A percentile compares a stretch with the other conserved stretches of the same genome.
Conservation (phyloP, 1,140 invertebrate genomes). For the Ruditapes philippinarum region DNA sequence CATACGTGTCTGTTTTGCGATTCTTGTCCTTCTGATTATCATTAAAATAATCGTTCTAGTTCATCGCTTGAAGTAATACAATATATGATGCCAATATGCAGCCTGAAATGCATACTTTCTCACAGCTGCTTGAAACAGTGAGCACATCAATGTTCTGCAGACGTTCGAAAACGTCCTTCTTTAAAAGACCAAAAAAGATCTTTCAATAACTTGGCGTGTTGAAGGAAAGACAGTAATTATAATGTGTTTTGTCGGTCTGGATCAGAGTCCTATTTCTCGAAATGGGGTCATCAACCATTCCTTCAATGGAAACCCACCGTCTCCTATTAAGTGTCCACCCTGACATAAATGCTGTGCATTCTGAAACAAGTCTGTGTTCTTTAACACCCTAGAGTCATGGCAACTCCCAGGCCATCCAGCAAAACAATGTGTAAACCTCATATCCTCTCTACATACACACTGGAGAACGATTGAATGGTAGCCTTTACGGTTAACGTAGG, state of each 20-base stretch:
- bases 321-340: conserved; percentile 61
- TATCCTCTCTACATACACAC: conserved; percentile 70
- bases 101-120: conserved; percentile 68
- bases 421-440: conserved; percentile 73
- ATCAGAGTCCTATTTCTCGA: conserved; percentile 74
- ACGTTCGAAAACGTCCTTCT: conserved; percentile 80
- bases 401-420: conserved; percentile 77
- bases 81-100: conserved; percentile 85
- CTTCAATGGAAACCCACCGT: conserved; percentile 64
- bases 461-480: conserved; percentile 80
- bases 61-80: conserved; percentile 45
- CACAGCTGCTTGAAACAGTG: conserved; percentile 77
- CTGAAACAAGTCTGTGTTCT: conserved; percentile 58
- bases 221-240: conserved; percentile 74
- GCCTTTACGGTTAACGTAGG: conserved; percentile 81
- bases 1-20: background rate
- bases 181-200: conserved; percentile 74
- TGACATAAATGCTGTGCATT: conserved; percentile 52
- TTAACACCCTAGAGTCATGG: conserved; percentile 79
- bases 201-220: conserved; percentile 79
- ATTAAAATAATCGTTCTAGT: background rate
- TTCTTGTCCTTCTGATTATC: background rate
- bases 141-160: conserved; percentile 76
- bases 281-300: conserved; percentile 69
- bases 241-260: conserved; percentile 73